Percentiles rank a stretch among this genome's conserved stretches.
These are phyloP conservation scores for Poeciliopsis retropinna DNA, from an alignment of 2,113 vertebrate species.

Conservation along the genomic window DNA sequence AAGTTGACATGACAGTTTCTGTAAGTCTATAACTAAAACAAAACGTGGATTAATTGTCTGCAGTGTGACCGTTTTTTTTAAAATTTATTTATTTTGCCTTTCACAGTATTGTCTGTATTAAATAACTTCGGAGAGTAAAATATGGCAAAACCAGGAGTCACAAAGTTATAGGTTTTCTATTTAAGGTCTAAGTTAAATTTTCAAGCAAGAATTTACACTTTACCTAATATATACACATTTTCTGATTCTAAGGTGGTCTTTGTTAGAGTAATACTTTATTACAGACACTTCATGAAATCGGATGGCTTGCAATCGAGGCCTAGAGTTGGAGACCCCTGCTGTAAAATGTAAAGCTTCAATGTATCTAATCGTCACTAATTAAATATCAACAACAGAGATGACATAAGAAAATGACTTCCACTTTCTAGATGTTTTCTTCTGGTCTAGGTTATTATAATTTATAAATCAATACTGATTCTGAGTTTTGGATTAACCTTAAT, in stretches of 20 bases:
- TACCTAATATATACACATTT: too few relatives aligned
- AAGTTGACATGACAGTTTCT: too few relatives aligned
- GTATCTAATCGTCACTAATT: neutral
- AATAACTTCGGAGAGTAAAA: neutral
- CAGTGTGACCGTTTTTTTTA: neutral
- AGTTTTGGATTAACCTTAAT: slow-evolving; percentile 33
- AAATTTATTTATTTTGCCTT: neutral
- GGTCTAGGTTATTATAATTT: slow-evolving; percentile 2
- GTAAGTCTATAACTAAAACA: too few relatives aligned
- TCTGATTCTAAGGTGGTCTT: too few relatives aligned
- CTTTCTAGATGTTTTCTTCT: neutral
- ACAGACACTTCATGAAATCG: too few relatives aligned
- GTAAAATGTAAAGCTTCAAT: neutral
- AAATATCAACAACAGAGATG: neutral
- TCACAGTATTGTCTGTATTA: neutral
- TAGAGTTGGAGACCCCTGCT: too few relatives aligned
- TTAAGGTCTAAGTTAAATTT: too few relatives aligned
- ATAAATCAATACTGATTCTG: slow-evolving; percentile 34
- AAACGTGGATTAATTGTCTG: neutral
- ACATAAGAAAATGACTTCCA: neutral
- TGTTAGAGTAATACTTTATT: too few relatives aligned
- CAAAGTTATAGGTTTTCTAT: neutral
- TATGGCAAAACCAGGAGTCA: neutral
- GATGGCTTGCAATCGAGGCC: too few relatives aligned
- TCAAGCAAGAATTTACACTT: too few relatives aligned